Percentiles rank a stretch among this genome's conserved stretches.
These are phyloP conservation scores for Halcyon senegalensis DNA, from an alignment of 2,113 vertebrate species.

Conservation along the genomic window DNA sequence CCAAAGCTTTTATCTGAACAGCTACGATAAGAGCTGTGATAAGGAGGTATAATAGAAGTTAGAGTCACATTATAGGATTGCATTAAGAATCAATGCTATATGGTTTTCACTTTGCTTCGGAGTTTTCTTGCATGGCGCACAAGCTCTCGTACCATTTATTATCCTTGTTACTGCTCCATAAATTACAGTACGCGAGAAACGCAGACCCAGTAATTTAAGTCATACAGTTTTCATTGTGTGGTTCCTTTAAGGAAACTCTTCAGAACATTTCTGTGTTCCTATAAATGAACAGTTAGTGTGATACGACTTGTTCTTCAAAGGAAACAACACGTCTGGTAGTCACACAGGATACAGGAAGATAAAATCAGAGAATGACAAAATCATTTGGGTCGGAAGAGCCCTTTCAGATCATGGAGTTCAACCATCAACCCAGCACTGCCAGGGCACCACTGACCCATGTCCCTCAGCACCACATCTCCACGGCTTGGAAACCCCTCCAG, in stretches of 20 bases:
- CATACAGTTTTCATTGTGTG: background rate
- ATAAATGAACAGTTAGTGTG: rapidly evolving
- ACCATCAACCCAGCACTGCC: rapidly evolving
- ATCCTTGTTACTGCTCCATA: background rate
- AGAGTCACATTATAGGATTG: background rate
- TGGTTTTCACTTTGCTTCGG: background rate
- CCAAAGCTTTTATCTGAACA: slow-evolving; percentile 15
- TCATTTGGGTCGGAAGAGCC: rapidly evolving
- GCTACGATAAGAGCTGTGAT: slow-evolving; percentile 10
- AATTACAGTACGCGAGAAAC: background rate
- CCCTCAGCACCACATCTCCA: background rate
- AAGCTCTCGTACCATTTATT: background rate
- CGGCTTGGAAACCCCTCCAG: rapidly evolving
- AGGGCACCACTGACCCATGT: background rate
- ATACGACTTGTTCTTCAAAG: rapidly evolving
- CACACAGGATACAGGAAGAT: background rate
- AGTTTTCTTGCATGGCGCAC: background rate
- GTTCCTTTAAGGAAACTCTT: background rate
- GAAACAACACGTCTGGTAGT: background rate
- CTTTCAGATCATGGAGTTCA: rapidly evolving
- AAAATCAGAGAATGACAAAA: background rate
- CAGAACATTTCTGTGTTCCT: background rate
- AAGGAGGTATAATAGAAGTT: slow-evolving; percentile 4
- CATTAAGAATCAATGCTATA: background rate
- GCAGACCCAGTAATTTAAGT: background rate